Conservation (phyloP, 2,888 invertebrate species). For the Phlogophora meticulosa region DNA sequence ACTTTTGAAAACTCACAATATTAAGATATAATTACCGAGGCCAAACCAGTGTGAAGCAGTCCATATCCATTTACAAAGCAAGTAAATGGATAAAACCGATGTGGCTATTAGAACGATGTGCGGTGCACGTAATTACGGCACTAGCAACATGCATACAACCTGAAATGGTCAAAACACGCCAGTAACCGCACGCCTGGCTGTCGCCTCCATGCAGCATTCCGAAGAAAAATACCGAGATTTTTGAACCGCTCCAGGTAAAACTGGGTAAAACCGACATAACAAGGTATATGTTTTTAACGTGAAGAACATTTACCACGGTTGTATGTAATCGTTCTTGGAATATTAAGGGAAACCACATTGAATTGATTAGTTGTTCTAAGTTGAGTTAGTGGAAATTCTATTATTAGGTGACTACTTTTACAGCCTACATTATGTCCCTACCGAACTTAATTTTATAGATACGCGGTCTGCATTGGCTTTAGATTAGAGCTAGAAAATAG, state of each 20-base stretch:
- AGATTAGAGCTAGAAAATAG: no score
- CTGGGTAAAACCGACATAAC: slow-evolving; percentile 51
- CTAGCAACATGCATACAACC: slow-evolving; percentile 77
- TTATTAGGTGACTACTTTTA: slow-evolving; percentile 7
- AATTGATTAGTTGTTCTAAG: slow-evolving; percentile 70
- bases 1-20: slow-evolving; percentile 9
- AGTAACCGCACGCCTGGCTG: slow-evolving; percentile 66
- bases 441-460: no score
- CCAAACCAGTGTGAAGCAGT: slow-evolving; percentile 25
- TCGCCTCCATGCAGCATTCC: slow-evolving; percentile 73
- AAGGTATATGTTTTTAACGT: slow-evolving; percentile 62
- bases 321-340: slow-evolving; percentile 69
- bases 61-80: slow-evolving; percentile 43
- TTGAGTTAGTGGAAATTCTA: slow-evolving; percentile 55
- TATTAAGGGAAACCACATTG: slow-evolving; percentile 70
- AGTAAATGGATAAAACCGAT: slow-evolving; percentile 76
- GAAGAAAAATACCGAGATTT: slow-evolving; percentile 73
- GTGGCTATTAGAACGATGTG: slow-evolving; percentile 74
- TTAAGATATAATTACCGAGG: slow-evolving; percentile 18
- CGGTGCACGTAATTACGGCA: slow-evolving; percentile 78
- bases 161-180: slow-evolving; percentile 83
- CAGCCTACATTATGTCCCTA: no score
- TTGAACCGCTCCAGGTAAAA: slow-evolving; percentile 68
- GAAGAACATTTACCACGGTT: slow-evolving; percentile 62
- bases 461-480: no score